These are phyloP conservation scores for Sus cebifrons DNA, from an alignment of 2,797 vertebrate genomes.

Conservation along the genomic window DNA sequence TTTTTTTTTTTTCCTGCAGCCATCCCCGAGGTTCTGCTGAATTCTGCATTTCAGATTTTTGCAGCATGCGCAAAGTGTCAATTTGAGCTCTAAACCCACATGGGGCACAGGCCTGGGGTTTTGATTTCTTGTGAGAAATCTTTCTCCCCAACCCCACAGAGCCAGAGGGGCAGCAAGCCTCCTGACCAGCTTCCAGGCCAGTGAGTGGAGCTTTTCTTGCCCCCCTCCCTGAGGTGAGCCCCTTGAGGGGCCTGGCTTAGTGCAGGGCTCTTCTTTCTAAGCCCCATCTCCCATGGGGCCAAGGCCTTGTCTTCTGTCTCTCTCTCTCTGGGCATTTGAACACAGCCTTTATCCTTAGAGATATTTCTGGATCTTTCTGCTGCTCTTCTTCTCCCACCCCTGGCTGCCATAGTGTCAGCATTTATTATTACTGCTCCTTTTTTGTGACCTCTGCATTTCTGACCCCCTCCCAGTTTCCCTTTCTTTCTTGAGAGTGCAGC, in stretches of 20 bases:
- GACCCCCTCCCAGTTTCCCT: background rate
- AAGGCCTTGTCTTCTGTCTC: too few species aligned
- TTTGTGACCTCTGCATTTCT: background rate
- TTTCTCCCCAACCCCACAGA: background rate
- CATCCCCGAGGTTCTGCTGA: background rate
- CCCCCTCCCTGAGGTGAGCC: background rate
- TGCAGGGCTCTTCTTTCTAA: background rate
- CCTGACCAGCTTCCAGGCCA: background rate
- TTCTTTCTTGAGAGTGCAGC: background rate
- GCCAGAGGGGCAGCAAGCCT: background rate
- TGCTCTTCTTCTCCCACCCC: too few species aligned
- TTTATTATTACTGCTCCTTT: background rate
- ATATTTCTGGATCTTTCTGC: background rate
- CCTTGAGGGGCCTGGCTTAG: background rate
- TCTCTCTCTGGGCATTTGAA: too few species aligned
- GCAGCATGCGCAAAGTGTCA: background rate
- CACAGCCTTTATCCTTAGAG: background rate
- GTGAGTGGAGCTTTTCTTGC: too few species aligned
- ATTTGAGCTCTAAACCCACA: background rate
- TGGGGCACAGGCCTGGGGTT: background rate
- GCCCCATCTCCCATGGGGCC: background rate
- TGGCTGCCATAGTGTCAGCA: fast-evolving
- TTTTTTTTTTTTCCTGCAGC: background rate
- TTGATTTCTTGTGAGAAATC: background rate
- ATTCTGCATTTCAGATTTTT: background rate